Evolutionary conservation across 2,113 vertebrate species (phyloP), one percentile per base, ranked within the genome.

Genomic region (Oncorhynchus gorbuscha): DNA sequence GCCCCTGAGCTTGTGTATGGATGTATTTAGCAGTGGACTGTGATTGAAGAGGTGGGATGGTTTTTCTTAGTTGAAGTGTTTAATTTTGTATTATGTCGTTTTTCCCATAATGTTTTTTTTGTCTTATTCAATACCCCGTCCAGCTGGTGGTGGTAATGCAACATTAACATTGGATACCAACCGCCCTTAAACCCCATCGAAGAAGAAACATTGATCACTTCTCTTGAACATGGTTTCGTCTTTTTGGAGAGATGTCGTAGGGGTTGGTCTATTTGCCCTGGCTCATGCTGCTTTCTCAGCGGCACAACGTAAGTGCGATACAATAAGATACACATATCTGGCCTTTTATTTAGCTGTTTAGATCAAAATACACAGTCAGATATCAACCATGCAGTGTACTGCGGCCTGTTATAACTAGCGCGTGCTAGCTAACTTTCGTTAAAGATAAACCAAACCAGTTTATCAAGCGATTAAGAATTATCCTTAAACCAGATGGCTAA

Each of bases 221-320:
- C 8, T 68, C 64, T 80, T 82, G 76, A 93, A 95, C 88, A 97
- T 97, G 96, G 95, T 95, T 71, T 95, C 94, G 80, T 96, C 95
- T 78, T 92, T 97, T 71, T 98, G 97, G 97, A 98, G 98, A 93
- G 95, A 96, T 85, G 89, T 98, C 76, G 97, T 98, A 82, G 96
- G 96, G 32, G 78, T 98, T 55, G 97, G 97, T 74, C 95, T 99
- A 1, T 97, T 98, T 80, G 96, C 97, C 5, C 88, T 99, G 89
- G 97, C 97, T 39, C 97, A 98, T 58, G 96, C 97, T 32, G 97
- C 96, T 74, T 98, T 98, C 85, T 99, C 97, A 12, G 97, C 97
- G 32, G 97, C 97, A 75, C 97, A 98, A 83, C 97, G 94, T 95
- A 74, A 94, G 94, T 95, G 18, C 69, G 20, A 62, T 18, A 75